phyloP scores from a whole-genome alignment of 2,113 vertebrate genomes.

The Corvus hawaiiensis region DNA sequence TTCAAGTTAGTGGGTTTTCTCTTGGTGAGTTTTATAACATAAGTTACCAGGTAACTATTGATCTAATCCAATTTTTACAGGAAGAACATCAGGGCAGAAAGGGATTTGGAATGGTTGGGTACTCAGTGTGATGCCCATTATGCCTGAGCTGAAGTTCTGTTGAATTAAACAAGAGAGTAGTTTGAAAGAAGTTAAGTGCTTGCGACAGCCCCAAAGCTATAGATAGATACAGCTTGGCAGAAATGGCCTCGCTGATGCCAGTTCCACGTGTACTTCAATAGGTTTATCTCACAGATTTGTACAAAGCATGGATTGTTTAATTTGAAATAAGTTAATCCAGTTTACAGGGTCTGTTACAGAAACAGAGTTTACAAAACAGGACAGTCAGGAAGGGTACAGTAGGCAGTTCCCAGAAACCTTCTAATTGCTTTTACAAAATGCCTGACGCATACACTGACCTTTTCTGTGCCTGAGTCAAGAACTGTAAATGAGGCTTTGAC shows the following conservation, averaged over 20 bases:
- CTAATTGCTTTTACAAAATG: not conserved
- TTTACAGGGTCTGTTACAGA: not conserved
- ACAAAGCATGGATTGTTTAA: not conserved
- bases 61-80: not conserved
- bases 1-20: not conserved
- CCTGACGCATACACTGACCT: not conserved
- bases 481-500: not conserved
- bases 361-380: not conserved
- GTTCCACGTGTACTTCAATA: not conserved
- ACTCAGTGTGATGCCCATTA: not conserved
- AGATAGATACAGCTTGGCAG: not conserved
- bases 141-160: not conserved
- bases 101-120: not conserved
- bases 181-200: not conserved
- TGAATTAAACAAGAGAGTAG: not conserved
- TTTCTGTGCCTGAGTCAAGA: not conserved
- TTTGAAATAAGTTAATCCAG: not conserved
- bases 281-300: not conserved
- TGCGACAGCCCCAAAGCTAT: not conserved
- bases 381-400: not conserved
- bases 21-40: not conserved
- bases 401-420: not conserved
- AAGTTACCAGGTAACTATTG: not conserved
- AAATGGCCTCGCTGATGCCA: not conserved
- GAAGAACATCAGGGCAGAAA: not conserved